Percentiles rank a stretch among this genome's conserved stretches.
Conservation (phyloP, 2,797 vertebrate species). For the Sarcophilus harrisii region DNA sequence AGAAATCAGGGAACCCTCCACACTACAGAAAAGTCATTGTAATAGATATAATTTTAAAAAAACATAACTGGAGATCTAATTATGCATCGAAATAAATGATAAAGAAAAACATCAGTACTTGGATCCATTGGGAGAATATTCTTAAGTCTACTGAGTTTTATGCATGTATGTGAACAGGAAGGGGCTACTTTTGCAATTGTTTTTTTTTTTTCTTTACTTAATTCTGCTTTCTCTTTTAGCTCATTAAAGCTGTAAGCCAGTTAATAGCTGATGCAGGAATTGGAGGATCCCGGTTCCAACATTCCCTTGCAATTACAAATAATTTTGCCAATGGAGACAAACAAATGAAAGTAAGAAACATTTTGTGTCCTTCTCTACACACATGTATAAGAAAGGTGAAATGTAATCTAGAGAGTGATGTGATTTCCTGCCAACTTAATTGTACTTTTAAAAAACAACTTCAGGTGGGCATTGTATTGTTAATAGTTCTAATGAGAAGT, state of each 20-base stretch:
- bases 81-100: constrained; percentile 11
- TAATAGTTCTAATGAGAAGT: background rate
- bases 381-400: constrained; percentile 3
- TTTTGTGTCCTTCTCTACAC: constrained; percentile 59
- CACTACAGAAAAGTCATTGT: background rate
- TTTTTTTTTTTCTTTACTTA: constrained; percentile 9
- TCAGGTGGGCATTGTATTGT: background rate
- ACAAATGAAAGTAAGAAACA: constrained; percentile 93
- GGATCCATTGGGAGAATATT: background rate
- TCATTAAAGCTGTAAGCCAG: constrained; percentile 98
- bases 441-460: background rate
- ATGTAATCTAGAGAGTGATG: background rate
- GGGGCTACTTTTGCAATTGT: constrained; percentile 9
- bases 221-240: constrained; percentile 84
- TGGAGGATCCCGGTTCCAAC: constrained; percentile 97
- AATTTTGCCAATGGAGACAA: constrained; percentile 99
- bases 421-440: background rate
- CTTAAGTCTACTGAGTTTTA: background rate
- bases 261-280: constrained; percentile 97
- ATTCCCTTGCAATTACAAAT: constrained; percentile 98
- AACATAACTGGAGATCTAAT: background rate
- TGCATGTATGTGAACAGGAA: background rate
- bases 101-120: background rate
- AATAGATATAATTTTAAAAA: background rate
- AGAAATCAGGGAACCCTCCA: background rate